phyloP scores from a whole-genome alignment of 2,113 vertebrate genomes.

The Catharus fuscescens region DNA sequence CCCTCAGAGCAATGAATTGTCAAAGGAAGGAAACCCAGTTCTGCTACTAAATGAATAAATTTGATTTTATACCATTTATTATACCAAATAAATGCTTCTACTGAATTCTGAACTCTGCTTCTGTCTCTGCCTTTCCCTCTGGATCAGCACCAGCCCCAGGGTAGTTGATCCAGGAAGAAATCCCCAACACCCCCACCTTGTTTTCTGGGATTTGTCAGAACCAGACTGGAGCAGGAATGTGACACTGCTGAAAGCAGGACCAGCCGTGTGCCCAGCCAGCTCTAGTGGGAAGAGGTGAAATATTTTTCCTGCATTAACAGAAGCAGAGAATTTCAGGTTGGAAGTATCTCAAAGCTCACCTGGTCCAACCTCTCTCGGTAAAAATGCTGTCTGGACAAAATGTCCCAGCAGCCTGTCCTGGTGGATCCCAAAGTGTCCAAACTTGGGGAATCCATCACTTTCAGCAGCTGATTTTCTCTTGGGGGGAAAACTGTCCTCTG shows the following conservation, averaged over 20 bases:
- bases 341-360: not conserved
- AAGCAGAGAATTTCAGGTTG: not conserved
- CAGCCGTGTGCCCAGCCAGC: not conserved
- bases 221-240: not conserved
- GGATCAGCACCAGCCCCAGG: not conserved
- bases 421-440: no score
- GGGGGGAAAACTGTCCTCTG: not conserved
- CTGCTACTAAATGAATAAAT: not conserved
- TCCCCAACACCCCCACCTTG: not conserved
- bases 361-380: not conserved
- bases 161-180: accelerated
- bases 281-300: not conserved
- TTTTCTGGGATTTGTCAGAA: not conserved
- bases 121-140: not conserved
- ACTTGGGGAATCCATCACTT: not conserved
- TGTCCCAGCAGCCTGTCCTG: not conserved
- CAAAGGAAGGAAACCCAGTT: not conserved
- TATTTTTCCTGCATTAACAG: not conserved
- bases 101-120: not conserved
- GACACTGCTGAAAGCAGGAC: not conserved
- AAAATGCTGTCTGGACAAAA: not conserved
- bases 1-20: not conserved
- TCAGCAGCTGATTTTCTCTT: not conserved
- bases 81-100: slow-evolving; percentile 19
- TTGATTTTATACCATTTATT: no score